A percentile compares a stretch with the other conserved stretches of the same genome.
Evolutionary conservation across 1,140 invertebrate species (phyloP).

Genomic region (Drosophila pectinifera): DNA sequence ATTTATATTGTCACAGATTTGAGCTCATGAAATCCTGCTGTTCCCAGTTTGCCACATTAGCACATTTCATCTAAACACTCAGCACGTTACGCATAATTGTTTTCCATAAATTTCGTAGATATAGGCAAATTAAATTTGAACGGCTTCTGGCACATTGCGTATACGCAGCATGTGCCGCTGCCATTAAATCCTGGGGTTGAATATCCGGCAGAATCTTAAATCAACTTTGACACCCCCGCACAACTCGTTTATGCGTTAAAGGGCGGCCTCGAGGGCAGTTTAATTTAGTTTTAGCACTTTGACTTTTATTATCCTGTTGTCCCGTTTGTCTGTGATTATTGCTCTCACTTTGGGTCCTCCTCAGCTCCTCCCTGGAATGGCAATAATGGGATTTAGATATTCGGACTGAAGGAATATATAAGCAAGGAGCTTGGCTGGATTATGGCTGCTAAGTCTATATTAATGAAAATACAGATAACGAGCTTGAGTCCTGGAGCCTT

Average conservation of each 20-base stretch:
- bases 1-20: slow-evolving; percentile 29
- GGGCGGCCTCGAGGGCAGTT: slow-evolving; percentile 28
- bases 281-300: slow-evolving; percentile 52
- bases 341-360: slow-evolving; percentile 12
- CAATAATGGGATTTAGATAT: slow-evolving; percentile 34
- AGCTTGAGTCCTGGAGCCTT: background rate
- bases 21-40: slow-evolving; percentile 11
- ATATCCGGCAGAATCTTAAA: slow-evolving; percentile 23
- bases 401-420: slow-evolving; percentile 2
- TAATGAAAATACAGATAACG: slow-evolving; percentile 25
- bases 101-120: slow-evolving; percentile 31
- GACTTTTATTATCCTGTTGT: slow-evolving; percentile 54
- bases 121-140: slow-evolving; percentile 24
- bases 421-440: background rate
- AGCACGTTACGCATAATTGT: slow-evolving; percentile 35
- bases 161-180: slow-evolving; percentile 28
- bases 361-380: background rate
- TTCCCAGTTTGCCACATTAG: slow-evolving; percentile 1
- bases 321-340: slow-evolving; percentile 44
- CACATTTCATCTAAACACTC: slow-evolving; percentile 15
- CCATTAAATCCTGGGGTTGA: slow-evolving; percentile 21
- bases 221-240: slow-evolving; percentile 38
- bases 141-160: slow-evolving; percentile 9
- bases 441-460: slow-evolving; percentile 17
- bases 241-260: slow-evolving; percentile 22